Conservation (phyloP, 92 coral and sea anemone genomes). For the Scolanthus callimorphus region DNA sequence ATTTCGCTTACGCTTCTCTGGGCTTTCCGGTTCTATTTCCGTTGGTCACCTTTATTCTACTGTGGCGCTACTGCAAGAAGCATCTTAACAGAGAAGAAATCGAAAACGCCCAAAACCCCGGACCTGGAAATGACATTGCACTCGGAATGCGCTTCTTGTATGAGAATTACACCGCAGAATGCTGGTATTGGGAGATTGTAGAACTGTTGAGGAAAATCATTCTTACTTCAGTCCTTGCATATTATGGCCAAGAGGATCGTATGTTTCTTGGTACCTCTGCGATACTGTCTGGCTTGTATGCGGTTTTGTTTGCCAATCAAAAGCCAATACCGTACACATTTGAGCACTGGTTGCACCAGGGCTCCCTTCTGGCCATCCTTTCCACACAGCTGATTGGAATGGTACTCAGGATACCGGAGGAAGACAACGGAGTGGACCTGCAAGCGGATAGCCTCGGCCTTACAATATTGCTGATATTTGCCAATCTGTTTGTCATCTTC, state of each 20-base stretch:
- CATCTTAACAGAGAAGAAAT: neutral
- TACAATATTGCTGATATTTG: constrained; percentile 5
- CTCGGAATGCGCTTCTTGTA: too few relatives aligned
- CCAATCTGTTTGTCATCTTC: constrained; percentile 4
- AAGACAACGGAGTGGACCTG: too few relatives aligned
- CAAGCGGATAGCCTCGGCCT: too few relatives aligned
- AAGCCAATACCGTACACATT: too few relatives aligned
- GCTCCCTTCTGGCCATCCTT: constrained; percentile 2
- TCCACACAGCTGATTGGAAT: too few relatives aligned
- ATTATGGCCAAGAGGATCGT: constrained; percentile 1
- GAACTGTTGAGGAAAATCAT: constrained; percentile 6
- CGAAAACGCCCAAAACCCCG: neutral
- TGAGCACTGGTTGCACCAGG: too few relatives aligned
- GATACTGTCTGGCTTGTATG: neutral
- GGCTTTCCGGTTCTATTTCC: constrained; percentile 7
- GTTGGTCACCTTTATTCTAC: constrained; percentile 1
- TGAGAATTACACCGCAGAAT: constrained; percentile 2
- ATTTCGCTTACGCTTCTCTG: neutral
- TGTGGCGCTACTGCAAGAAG: too few relatives aligned
- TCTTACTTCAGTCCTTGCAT: too few relatives aligned
- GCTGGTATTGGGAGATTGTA: constrained; percentile 11
- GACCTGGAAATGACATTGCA: neutral
- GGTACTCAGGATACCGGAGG: too few relatives aligned
- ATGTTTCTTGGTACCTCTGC: constrained; percentile 8
- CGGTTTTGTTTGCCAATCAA: too few relatives aligned